phyloP scores from a whole-genome alignment of 2,797 vertebrate species.

The Cygnus olor region DNA sequence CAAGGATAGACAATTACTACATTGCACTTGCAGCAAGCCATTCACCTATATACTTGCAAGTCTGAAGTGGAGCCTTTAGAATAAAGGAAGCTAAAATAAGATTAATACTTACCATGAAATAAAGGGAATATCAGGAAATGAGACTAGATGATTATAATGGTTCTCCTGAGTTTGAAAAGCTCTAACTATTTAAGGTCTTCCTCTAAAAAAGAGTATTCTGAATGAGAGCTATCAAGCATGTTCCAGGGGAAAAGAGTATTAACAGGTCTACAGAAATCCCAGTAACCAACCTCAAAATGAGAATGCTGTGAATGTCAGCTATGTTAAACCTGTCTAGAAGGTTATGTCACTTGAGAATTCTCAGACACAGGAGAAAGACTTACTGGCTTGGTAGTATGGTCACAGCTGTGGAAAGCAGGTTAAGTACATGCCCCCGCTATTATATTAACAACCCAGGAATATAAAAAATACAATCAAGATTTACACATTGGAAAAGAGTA shows the following conservation, averaged over 20 bases:
- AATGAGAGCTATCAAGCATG: neutral
- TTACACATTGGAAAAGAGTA: neutral
- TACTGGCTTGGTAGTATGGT: neutral
- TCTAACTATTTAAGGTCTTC: neutral
- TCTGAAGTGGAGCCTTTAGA: neutral
- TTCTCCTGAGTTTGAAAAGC: neutral
- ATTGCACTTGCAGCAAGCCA: neutral
- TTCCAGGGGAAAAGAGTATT: neutral
- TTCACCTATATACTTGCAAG: neutral
- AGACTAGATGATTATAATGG: neutral
- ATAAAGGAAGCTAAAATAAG: neutral
- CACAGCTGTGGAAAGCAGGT: neutral
- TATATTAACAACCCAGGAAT: neutral
- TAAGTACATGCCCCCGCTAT: neutral
- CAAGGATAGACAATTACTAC: constrained; percentile 6
- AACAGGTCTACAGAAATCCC: neutral
- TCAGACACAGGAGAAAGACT: neutral
- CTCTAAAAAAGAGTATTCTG: neutral
- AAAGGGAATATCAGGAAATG: neutral
- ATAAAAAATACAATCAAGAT: neutral
- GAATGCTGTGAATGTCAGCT: rapidly evolving
- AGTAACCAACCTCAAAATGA: neutral
- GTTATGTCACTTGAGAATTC: neutral
- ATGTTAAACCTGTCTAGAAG: neutral
- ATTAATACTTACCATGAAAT: neutral